Base-by-base conservation (phyloP, 2,797 vertebrate genomes). In the Trichosurus vulpecula region DNA sequence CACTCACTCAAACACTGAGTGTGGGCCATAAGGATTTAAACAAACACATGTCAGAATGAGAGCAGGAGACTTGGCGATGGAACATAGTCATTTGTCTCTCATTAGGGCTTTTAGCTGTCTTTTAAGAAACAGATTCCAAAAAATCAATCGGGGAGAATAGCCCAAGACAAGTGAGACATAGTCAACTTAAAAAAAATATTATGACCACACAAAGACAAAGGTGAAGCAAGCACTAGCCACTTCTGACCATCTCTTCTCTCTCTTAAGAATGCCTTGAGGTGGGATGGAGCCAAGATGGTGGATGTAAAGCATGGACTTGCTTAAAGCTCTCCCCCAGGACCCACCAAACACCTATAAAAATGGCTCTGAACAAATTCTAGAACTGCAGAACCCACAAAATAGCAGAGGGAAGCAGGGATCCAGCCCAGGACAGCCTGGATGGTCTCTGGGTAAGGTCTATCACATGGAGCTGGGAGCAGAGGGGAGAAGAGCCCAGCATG, bases 81-180 rank as follows among this genome's bases (percentile, higher is more conserved):
- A 53, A 89, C 52, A n/a, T 51, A 55, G 2, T 92, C 57, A 47
- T 58, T 5, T 9, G 52, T 92, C 12, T 0, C 35, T 90, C 87
- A n/a, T 51, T 41, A 87, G 56, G 29, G 6, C 92, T 35, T 93
- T 96, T 94, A 94, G 31, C 51, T 90, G 29, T 92, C 58, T 94
- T 96, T 90, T 35, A 94, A 95, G 95, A 96, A 92, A 54, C 27
- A 47, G 90, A 54, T 92, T 54, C 58, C 22, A n/a, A 81, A 95
- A 92, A 89, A 58, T 92, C 89, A 94, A 52, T 95, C 57, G 52
- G 47, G 58, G 25, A 89, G 13, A 55, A 31, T 52, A 25, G 90
- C 56, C 81, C 57, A 53, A 5, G 27, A 54, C 25, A 51, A 90
- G 41, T 94, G 54, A 95, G 95, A 41, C 41, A 74, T 12, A 74